A percentile compares a stretch with the other conserved stretches of the same genome.
phyloP scores from a whole-genome alignment of 2,888 invertebrate species.

The Philonicus albiceps region DNA sequence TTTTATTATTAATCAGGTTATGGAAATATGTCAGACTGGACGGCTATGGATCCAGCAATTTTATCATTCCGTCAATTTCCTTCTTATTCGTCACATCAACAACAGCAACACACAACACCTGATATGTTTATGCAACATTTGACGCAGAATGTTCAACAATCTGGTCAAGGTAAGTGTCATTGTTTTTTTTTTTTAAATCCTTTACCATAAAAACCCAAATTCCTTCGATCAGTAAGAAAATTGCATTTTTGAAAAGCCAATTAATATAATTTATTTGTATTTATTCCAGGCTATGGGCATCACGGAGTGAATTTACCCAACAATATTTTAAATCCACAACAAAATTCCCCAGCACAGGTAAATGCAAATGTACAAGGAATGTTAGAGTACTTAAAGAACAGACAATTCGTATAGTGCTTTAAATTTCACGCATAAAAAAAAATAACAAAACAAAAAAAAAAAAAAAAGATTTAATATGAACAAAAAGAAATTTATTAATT shows the following conservation, averaged over 20 bases:
- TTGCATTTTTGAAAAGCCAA: too few relatives aligned
- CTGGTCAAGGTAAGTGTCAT: constrained; percentile 54
- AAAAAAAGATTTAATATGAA: not conserved
- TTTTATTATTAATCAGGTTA: constrained; percentile 59
- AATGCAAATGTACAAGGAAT: constrained; percentile 60
- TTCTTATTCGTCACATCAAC: constrained; percentile 59
- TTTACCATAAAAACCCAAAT: too few relatives aligned
- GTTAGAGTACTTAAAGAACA: constrained; percentile 60
- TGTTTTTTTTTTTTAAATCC: not conserved
- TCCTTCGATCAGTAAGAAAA: too few relatives aligned
- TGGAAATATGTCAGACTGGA: constrained; percentile 80
- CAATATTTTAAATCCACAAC: constrained; percentile 58
- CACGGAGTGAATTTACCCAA: constrained; percentile 58
- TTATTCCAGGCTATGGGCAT: constrained; percentile 56
- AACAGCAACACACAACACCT: constrained; percentile 53
- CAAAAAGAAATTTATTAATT: not conserved
- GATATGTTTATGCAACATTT: constrained; percentile 61
- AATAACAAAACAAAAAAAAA: not conserved
- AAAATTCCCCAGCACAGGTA: constrained; percentile 59
- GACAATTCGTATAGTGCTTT: constrained; percentile 57
- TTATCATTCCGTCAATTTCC: constrained; percentile 63
- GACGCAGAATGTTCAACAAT: constrained; percentile 55
- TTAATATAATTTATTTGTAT: not conserved
- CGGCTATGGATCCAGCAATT: constrained; percentile 92
- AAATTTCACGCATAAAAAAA: constrained; percentile 26